A percentile compares a stretch with the other conserved stretches of the same genome.
Conservation (phyloP, 2,888 invertebrate genomes). For the Aphelenchoides bicaudatus region DNA sequence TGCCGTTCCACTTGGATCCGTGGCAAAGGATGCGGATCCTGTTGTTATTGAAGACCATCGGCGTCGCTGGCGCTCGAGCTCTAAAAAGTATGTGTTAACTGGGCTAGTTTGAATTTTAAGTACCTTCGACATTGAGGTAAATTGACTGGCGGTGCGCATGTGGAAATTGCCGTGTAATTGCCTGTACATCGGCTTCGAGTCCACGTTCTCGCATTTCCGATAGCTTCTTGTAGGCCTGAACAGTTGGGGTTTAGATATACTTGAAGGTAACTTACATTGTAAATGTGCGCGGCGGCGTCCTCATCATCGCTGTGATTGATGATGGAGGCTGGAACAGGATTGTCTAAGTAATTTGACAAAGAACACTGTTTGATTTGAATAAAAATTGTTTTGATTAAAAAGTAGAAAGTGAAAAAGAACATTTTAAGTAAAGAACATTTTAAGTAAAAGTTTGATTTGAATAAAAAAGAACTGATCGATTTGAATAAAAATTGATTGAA, state of each 20-base stretch:
- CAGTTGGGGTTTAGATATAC: neutral
- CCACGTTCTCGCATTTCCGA: neutral
- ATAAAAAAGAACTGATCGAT: too few relatives aligned
- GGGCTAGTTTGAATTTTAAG: too few relatives aligned
- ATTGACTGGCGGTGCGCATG: neutral
- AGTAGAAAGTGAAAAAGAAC: too few relatives aligned
- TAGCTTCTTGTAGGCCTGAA: neutral
- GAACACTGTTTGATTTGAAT: too few relatives aligned
- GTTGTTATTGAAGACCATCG: constrained; percentile 3
- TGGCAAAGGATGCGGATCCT: neutral
- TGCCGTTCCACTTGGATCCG: constrained; percentile 2
- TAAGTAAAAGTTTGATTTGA: too few relatives aligned
- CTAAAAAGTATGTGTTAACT: too few relatives aligned
- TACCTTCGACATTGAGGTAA: constrained; percentile 7
- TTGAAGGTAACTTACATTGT: neutral
- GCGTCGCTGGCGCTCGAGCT: neutral
- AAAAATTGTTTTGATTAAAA: too few relatives aligned
- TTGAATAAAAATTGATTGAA: too few relatives aligned
- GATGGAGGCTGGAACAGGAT: too few relatives aligned
- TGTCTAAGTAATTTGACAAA: too few relatives aligned
- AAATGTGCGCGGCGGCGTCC: neutral
- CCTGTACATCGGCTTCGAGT: constrained; percentile 7
- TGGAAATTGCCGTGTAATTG: neutral
- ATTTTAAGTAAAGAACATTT: too few relatives aligned
- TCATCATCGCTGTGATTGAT: constrained; percentile 9